Base-by-base conservation (phyloP, 2,888 invertebrate genomes). In the Dolomedes plantarius region DNA sequence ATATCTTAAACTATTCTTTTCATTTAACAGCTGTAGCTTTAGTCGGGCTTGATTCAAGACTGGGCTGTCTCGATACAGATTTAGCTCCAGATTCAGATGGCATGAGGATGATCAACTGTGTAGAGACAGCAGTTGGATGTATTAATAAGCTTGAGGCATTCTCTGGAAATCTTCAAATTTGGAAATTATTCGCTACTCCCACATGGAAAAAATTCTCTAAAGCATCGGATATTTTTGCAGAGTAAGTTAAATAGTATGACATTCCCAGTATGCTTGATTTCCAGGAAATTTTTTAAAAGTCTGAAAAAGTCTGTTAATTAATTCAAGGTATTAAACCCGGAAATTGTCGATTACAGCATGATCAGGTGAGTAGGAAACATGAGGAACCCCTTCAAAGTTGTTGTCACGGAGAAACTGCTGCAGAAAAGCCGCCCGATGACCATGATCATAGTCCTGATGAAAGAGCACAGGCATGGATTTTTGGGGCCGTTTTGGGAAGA, bases 41-140 rank as follows among this genome's bases (percentile, higher is more conserved):
- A 69, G 96, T 97, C 1, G 96, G 97, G 0, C 93, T 98, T 71
- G 97, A 97, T 90, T 95, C 95, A 0, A 93, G 97, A 87, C 93
- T 98, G 71, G 97, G 97, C 9, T 97, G 97, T 91, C 91, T 96
- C 29, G 94, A 95, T 69, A 92, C 94, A 0, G 93, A 94, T 88
- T 92, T 96, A 69, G 91, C 93, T 0, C 93, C 93, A 16, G 93
- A 95, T 90, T 96, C 96, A 0, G 95, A 96, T 90, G 95, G 96
- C 0, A 96, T 97, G 90, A 94, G 95, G 89, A 95, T 98, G 88
- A 96, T 98, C 27, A 94, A 96, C 90, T 96, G 91, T 28, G 86
- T 88, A 13, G 90, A 80, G 31, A 32, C n/a, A 9, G 31, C 91
- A 74, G 91, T 91, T 87, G 86, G 89, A n/a, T 80, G 90, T 9